Evolutionary conservation across 2,797 vertebrate genomes (phyloP).

Genomic region (Karalla daura): DNA sequence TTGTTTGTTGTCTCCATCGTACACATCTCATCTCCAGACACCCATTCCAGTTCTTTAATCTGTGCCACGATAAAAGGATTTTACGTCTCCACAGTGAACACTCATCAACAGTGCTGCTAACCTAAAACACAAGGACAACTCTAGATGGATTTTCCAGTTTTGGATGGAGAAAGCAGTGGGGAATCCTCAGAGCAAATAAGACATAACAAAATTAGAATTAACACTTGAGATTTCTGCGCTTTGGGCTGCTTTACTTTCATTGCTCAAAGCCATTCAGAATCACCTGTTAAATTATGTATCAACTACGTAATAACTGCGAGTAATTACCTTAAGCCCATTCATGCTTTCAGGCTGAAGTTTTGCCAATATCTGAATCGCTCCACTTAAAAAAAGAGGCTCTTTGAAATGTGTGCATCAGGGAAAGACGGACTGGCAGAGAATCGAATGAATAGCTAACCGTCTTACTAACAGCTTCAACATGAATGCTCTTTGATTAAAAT

Average conservation of each 20-base stretch:
- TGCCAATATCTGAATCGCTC: conserved; percentile 45
- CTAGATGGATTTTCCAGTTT: neutral
- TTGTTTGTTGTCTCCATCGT: too few relatives aligned
- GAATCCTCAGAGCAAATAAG: neutral
- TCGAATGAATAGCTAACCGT: conserved; percentile 30
- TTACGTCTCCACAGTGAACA: neutral
- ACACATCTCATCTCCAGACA: neutral
- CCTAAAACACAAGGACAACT: neutral
- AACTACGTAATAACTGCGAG: conserved; percentile 6
- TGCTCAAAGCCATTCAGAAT: neutral
- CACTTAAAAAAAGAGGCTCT: conserved; percentile 33
- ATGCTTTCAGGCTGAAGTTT: conserved; percentile 34
- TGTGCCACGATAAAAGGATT: neutral
- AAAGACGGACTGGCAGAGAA: neutral
- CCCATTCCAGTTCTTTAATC: neutral
- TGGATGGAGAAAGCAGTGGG: neutral
- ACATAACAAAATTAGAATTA: neutral
- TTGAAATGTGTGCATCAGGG: conserved; percentile 21
- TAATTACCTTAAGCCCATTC: conserved; percentile 39
- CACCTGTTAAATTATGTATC: conserved; percentile 36
- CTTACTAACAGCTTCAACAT: conserved; percentile 11
- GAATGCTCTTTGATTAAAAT: conserved; percentile 34
- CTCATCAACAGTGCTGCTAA: neutral
- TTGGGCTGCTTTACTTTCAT: neutral
- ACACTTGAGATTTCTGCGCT: neutral